Base-by-base conservation (phyloP, 2,888 invertebrate species). In the Rhagonycha fulva region DNA sequence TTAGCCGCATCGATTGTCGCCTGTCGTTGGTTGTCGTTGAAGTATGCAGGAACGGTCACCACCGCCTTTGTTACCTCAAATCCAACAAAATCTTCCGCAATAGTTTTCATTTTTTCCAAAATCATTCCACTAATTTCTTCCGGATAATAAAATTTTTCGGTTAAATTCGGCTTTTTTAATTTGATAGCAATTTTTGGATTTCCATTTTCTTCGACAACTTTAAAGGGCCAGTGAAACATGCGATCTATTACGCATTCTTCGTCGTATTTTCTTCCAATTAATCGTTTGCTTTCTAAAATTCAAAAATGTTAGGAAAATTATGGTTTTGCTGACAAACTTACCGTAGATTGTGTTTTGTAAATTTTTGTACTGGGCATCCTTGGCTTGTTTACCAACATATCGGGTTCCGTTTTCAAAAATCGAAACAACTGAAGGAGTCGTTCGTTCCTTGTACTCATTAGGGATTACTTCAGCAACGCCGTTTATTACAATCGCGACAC, bases 1-100 rank as follows among this genome's bases (percentile, higher is more conserved):
- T 74, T 74, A 11, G 71, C 79, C 19, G 79, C 77, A 60, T 79
- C 76, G 14, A 76, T 78, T 14, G 79, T 79, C 60, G 79, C 80
- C 70, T 79, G 73, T 28, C 79, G 62, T 72, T 79, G 79, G 10
- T 75, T 74, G 68, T 80, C 78, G 66, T 79, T 79, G 60, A 80
- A 80, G 75, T 78, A 70, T 4, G 80, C 80, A n/a, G 80, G 80
- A 10, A 80, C 80, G 11, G 80, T 77, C 32, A 79, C 70, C 2
- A 80, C 79, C 2, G 75, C 79, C 71, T 76, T 79, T 11, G 62
- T 75, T 14, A 79, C 62, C n/a, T 14, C 5, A 62, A 63, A 30
- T 12, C 62, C 24, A 3, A 76, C 67, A 67, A 76, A 61, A 24
- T 62, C 19, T 60, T 74, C 69, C 7, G 75, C 77, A 7, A 75